Evolutionary conservation across 2,888 invertebrate genomes (phyloP).

Genomic region (Hypselothyrea guttata): DNA sequence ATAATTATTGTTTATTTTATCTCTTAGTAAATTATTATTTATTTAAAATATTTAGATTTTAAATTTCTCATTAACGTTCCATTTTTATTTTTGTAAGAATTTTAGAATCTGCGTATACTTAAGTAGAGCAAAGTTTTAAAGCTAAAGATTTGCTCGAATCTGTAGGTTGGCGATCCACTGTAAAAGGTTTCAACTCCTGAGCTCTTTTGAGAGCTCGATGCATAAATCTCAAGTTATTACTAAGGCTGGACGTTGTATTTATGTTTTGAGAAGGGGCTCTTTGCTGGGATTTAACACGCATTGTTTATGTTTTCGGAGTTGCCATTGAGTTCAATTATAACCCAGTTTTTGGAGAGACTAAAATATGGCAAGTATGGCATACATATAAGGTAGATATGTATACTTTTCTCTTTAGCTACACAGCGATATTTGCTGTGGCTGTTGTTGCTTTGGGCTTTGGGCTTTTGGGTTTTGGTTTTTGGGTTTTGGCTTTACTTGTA

Average conservation of each 20-base stretch:
- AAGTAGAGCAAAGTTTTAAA: too few species aligned
- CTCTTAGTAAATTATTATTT: too few species aligned
- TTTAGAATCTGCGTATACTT: too few species aligned
- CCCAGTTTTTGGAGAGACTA: slow-evolving; percentile 32
- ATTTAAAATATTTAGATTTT: not conserved
- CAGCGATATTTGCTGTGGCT: slow-evolving; percentile 33
- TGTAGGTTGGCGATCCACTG: not conserved
- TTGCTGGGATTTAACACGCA: slow-evolving; percentile 26
- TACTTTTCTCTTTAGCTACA: slow-evolving; percentile 30
- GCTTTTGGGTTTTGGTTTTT: slow-evolving; percentile 6
- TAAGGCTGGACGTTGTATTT: not conserved
- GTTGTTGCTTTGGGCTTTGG: slow-evolving; percentile 17
- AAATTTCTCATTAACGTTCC: not conserved
- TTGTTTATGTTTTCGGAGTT: slow-evolving; percentile 60
- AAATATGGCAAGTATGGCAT: not conserved
- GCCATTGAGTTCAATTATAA: slow-evolving; percentile 49
- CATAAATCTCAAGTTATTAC: slow-evolving; percentile 59
- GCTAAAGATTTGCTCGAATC: too few species aligned
- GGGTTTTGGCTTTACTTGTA: slow-evolving; percentile 9
- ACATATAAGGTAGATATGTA: not conserved
- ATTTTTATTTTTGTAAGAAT: not conserved
- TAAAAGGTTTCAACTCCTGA: not conserved
- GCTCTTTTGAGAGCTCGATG: slow-evolving; percentile 5
- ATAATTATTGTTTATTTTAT: too few species aligned
- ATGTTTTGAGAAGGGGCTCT: not conserved